Evolutionary conservation across 2,888 invertebrate species (phyloP), one percentile per base, ranked within the genome.

Genomic region (Agapostemon virescens): DNA sequence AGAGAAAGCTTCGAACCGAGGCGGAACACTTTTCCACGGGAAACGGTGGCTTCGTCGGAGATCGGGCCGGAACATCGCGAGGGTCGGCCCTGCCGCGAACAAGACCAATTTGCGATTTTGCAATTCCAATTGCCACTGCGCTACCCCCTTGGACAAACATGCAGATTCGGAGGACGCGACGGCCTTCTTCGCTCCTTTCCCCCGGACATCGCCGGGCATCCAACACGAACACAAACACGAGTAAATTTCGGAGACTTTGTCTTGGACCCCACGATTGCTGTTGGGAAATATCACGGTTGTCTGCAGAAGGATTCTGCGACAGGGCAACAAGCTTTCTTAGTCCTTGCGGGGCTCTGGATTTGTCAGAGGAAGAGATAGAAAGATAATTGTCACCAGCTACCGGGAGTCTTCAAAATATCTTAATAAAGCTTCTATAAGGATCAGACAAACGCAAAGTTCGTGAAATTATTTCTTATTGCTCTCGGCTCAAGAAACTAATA

Each of bases 51-150:
- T 66, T 49, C 40, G 40, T 17, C 13, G 33, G 74, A 64, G 70
- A 69, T 66, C 38, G 30, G 79, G 42, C 11, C 17, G 73, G 74
- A 80, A 77, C 73, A 71, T 55, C 40, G 63, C 17, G 55, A 71
- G 85, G 86, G 84, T 77, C 84, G 81, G 84, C 69, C 72, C 66
- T 2, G 49, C 49, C 84, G 88, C 89, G 90, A 91, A 91, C 92
- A 91, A 92, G 90, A 92, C 90, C 91, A 92, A 92, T 92, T 92
- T 92, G 89, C 89, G 90, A 92, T 92, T 92, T 92, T 92, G 92
- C 92, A 92, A 92, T 92, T 92, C 92, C 92, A 92, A 92, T 92
- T 91, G 91, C 89, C 90, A 88, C 89, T 85, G 85, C 87, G 79
- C 72, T 89, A 90, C 90, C 91, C 63, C 45, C 91, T 91, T 90